A percentile compares a stretch with the other conserved stretches of the same genome.
Evolutionary conservation across 30 jellyfish, hydroid and myxozoan genomes (phyloP).

Genomic region (Aurelia aurita complex sp. Pacific): DNA sequence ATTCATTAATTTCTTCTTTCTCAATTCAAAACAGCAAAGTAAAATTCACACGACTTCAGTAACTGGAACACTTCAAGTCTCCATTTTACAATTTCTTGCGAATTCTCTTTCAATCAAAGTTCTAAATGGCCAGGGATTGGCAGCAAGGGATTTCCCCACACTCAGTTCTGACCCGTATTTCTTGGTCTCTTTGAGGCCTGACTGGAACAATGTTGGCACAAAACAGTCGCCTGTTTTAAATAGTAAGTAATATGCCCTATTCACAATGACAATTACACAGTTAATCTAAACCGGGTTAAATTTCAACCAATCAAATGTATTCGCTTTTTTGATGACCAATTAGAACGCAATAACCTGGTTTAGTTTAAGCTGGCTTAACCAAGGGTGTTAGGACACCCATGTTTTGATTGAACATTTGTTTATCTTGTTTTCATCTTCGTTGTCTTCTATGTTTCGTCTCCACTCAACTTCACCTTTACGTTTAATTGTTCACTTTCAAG

Average conservation of each 20-base stretch:
- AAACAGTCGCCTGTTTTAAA: conserved; percentile 51
- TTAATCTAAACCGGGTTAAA: too few species aligned
- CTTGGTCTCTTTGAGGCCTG: conserved; percentile 65
- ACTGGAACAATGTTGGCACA: conserved; percentile 65
- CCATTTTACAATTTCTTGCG: conserved; percentile 60
- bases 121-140: conserved; percentile 66
- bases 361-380: too few species aligned
- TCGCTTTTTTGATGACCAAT: background rate
- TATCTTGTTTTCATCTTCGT: too few species aligned
- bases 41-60: conserved; percentile 73
- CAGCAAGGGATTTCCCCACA: conserved; percentile 92
- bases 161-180: conserved; percentile 81
- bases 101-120: conserved; percentile 77
- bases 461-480: too few species aligned
- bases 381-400: too few species aligned
- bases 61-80: conserved; percentile 80
- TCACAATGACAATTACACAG: background rate
- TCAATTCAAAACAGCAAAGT: conserved; percentile 51
- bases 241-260: conserved; percentile 45
- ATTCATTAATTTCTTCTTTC: background rate
- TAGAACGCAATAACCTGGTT: background rate
- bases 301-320: too few species aligned
- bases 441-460: too few species aligned
- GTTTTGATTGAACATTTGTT: too few species aligned
- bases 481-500: too few species aligned